These are phyloP conservation scores for Digitonthophagus gazella DNA, from an alignment of 2,888 invertebrate genomes.

Conservation along the genomic window DNA sequence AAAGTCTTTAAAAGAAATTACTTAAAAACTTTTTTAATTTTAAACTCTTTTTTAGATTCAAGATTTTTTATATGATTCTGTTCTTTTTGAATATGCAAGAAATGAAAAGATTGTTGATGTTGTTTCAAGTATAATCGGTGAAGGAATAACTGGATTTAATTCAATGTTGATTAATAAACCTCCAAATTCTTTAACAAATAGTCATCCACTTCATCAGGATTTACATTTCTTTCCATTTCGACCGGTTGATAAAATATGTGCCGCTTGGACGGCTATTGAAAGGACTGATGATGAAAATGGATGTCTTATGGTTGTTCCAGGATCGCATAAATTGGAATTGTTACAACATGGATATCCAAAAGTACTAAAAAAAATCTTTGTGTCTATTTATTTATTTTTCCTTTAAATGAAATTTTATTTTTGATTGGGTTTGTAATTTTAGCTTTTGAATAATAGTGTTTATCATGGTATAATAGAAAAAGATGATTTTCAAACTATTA, in stretches of 20 bases:
- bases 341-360: constrained; percentile 69
- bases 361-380: too few species aligned
- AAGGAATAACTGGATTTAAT: constrained; percentile 71
- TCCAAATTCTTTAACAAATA: constrained; percentile 58
- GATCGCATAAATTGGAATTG: constrained; percentile 63
- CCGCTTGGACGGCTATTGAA: constrained; percentile 85
- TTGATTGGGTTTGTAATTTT: too few species aligned
- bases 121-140: constrained; percentile 69
- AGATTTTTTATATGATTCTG: constrained; percentile 55
- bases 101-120: constrained; percentile 64
- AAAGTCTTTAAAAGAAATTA: constrained; percentile 51
- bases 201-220: constrained; percentile 57
- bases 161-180: constrained; percentile 89
- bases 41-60: constrained; percentile 20
- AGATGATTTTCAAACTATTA: constrained; percentile 52
- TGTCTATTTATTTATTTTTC: too few species aligned
- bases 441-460: constrained; percentile 59
- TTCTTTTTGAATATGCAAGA: constrained; percentile 66
- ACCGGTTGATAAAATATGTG: constrained; percentile 73
- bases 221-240: constrained; percentile 83
- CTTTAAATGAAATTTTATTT: too few species aligned
- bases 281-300: constrained; percentile 70
- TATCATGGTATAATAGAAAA: constrained; percentile 64
- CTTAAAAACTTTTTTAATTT: background rate
- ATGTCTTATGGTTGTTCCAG: constrained; percentile 78